A percentile compares a stretch with the other conserved stretches of the same genome.
Evolutionary conservation across 1,140 invertebrate genomes (phyloP).

Genomic region (Oryzaephilus surinamensis): DNA sequence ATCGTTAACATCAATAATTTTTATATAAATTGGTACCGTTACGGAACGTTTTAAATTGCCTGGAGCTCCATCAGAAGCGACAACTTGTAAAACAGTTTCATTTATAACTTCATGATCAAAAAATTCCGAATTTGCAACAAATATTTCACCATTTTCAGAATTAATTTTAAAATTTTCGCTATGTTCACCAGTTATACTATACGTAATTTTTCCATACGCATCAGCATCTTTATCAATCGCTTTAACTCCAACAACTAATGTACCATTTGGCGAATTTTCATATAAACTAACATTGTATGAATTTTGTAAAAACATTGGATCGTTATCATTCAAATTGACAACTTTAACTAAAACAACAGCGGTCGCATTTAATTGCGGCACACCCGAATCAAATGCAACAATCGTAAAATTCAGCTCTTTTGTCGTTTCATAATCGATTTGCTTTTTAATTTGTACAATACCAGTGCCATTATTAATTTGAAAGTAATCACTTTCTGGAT

Average conservation of each 20-base stretch:
- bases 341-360: constrained; percentile 67
- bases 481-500: constrained; percentile 63
- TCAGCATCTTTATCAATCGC: constrained; percentile 55
- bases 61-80: constrained; percentile 69
- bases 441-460: constrained; percentile 63
- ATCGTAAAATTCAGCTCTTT: constrained; percentile 68
- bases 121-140: constrained; percentile 55
- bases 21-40: constrained; percentile 68
- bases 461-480: constrained; percentile 66
- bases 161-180: constrained; percentile 61
- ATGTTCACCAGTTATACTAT: constrained; percentile 63
- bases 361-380: constrained; percentile 58
- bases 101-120: constrained; percentile 69
- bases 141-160: constrained; percentile 63
- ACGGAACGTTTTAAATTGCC: constrained; percentile 52
- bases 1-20: constrained; percentile 73
- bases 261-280: constrained; percentile 65
- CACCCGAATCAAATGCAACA: constrained; percentile 70
- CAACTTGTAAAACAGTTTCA: constrained; percentile 64
- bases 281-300: constrained; percentile 57
- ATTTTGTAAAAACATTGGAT: constrained; percentile 59
- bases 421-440: constrained; percentile 74
- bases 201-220: constrained; percentile 61
- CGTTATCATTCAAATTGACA: constrained; percentile 79
- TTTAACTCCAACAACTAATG: constrained; percentile 54